Evolutionary conservation across 2,797 vertebrate species (phyloP), one percentile per base, ranked within the genome.

Genomic region (Valencia hispanica): DNA sequence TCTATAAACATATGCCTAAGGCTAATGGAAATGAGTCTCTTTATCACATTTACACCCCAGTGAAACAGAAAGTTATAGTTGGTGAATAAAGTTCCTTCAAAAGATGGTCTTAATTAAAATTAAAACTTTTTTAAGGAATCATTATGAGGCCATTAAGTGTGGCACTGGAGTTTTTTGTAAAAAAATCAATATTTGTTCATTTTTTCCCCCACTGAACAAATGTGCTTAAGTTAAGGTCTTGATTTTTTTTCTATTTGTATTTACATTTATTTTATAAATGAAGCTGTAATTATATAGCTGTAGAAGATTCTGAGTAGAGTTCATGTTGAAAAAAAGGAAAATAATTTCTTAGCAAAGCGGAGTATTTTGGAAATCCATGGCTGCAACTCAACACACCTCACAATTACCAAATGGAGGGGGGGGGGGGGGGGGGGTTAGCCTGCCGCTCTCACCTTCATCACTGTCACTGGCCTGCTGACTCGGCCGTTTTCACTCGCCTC

Each of bases 381-480:
- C 87, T 74, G 83, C 68, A 57, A 65, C 83, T 79, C 34, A 59
- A 69, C 73, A 34, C 87, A 50, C 66, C 48, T 12, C 73, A n/a
- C 84, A 82, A 76, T 84, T 74, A 78, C 81, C 72, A 43, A 86
- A 71, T 83, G 88, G 2, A 0, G 17, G 61, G 18, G 43, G 15
- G 55, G 75, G 79, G 15, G 45, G 47, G 30, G 4, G 30, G 27
- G 47, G 47, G 74, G 81, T 70, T 80, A 84, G 82, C 78, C 87
- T 71, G 83, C 85, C 61, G 81, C 84, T 84, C 84, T 87, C 71
- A 88, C 90, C 93, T 94, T 92, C 93, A 93, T 95, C 93, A 94
- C 93, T 94, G 93, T 94, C 93, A 93, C 83, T 68, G 80, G 80
- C 75, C 78, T 73, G 89, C 92, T 95, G 92, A 92, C 84, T 89